phyloP scores from a whole-genome alignment of 1,140 invertebrate genomes.

The Cydia pomonella region DNA sequence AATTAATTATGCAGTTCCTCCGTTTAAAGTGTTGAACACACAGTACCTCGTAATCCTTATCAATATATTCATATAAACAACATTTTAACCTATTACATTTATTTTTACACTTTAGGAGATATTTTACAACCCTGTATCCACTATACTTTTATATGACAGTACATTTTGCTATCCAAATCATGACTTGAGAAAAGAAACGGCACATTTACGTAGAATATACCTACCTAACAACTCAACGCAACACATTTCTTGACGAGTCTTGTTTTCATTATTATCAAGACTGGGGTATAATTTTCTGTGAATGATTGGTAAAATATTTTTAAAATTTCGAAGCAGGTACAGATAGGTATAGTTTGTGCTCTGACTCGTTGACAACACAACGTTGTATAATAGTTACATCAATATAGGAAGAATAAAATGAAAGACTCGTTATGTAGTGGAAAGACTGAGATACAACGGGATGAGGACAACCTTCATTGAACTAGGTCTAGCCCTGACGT shows the following conservation, averaged over 20 bases:
- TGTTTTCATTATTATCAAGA: neutral
- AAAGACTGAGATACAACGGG: conserved; percentile 31
- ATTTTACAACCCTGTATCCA: conserved; percentile 81
- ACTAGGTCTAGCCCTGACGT: conserved; percentile 25
- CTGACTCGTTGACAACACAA: conserved; percentile 1
- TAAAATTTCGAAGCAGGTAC: neutral
- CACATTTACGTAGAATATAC: conserved; percentile 3
- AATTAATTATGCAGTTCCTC: conserved; percentile 68
- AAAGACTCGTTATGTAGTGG: conserved; percentile 32
- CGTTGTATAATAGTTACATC: conserved; percentile 11
- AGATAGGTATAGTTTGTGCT: conserved; percentile 12
- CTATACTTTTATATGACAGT: conserved; percentile 75
- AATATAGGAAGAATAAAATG: conserved; percentile 21
- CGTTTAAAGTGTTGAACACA: conserved; percentile 67
- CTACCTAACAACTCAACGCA: conserved; percentile 8
- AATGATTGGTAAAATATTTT: neutral
- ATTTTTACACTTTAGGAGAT: conserved; percentile 76
- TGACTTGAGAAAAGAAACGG: conserved; percentile 38
- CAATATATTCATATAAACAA: conserved; percentile 78
- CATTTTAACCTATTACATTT: conserved; percentile 71
- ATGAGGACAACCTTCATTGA: conserved; percentile 30
- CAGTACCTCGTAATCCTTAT: conserved; percentile 72
- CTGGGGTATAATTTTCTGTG: neutral
- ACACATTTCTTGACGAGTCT: neutral
- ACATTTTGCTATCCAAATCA: conserved; percentile 58